phyloP scores from a whole-genome alignment of 1,140 invertebrate species.

The Hylaeus anthracinus region DNA sequence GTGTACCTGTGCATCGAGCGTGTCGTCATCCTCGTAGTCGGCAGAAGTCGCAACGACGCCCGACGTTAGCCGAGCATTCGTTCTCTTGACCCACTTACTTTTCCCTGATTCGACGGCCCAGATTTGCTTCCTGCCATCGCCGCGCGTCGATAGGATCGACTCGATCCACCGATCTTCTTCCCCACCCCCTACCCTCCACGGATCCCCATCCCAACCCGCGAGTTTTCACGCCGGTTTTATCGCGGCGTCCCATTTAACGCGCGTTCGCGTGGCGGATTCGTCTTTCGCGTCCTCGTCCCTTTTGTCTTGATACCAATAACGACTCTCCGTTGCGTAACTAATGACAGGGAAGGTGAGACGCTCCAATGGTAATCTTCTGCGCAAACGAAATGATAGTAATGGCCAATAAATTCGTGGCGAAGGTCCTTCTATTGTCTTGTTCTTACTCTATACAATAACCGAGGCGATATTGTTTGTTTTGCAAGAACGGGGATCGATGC shows the following conservation, averaged over 20 bases:
- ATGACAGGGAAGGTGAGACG: not conserved
- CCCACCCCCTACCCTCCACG: not conserved
- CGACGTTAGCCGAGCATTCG: constrained; percentile 61
- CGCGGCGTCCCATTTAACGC: constrained; percentile 1
- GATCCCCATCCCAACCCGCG: not conserved
- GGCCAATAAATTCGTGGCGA: too few species aligned
- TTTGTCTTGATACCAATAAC: constrained; percentile 4
- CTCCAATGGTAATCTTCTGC: too few species aligned
- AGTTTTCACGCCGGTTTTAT: not conserved
- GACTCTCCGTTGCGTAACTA: not conserved
- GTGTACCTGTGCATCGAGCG: constrained; percentile 19
- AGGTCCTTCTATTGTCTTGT: too few species aligned
- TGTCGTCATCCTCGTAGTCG: constrained; percentile 36
- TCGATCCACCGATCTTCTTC: constrained; percentile 32
- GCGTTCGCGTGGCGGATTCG: not conserved
- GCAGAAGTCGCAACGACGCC: constrained; percentile 42
- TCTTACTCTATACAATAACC: too few species aligned
- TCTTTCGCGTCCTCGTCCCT: not conserved
- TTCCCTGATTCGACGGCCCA: constrained; percentile 72
- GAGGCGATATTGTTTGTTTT: too few species aligned
- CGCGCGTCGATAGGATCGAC: constrained; percentile 31
- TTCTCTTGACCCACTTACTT: constrained; percentile 76
- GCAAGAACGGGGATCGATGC: too few species aligned
- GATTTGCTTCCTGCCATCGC: constrained; percentile 68
- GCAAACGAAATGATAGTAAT: too few species aligned